Conservation (phyloP, 2,113 vertebrate species). For the Triplophysa dalaica region DNA sequence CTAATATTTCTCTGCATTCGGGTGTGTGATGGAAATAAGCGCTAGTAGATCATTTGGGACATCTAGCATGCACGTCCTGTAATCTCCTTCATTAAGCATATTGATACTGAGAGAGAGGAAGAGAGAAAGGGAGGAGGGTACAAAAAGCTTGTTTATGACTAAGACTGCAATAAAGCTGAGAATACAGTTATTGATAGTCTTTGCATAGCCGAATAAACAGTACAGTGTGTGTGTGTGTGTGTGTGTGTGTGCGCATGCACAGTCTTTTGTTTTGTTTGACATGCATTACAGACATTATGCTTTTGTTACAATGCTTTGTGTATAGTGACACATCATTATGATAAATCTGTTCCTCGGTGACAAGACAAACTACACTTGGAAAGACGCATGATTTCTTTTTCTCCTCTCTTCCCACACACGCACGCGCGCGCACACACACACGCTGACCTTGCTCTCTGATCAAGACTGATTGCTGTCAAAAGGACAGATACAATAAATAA, state of each 20-base stretch:
- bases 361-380: constrained; percentile 23
- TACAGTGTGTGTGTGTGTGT: constrained; percentile 37
- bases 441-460: constrained; percentile 5
- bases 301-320: constrained; percentile 31
- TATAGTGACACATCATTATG: constrained; percentile 37
- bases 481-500: constrained; percentile 32
- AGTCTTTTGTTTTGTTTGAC: constrained; percentile 18
- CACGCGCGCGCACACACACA: background rate
- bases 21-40: constrained; percentile 44
- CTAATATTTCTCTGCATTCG: constrained; percentile 13
- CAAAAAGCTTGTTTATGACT: constrained; percentile 52
- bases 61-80: constrained; percentile 43
- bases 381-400: constrained; percentile 20
- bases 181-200: constrained; percentile 48
- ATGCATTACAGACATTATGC: constrained; percentile 32
- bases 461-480: constrained; percentile 27
- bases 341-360: constrained; percentile 30
- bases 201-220: constrained; percentile 44
- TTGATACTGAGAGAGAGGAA: constrained; percentile 32
- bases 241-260: background rate
- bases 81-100: constrained; percentile 40
- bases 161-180: constrained; percentile 43
- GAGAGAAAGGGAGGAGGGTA: constrained; percentile 28
- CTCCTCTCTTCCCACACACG: background rate
- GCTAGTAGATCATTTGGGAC: constrained; percentile 49